Evolutionary conservation across 2,888 invertebrate species (phyloP), one percentile per base, ranked within the genome.

Genomic region (Eremobia ochroleuca): DNA sequence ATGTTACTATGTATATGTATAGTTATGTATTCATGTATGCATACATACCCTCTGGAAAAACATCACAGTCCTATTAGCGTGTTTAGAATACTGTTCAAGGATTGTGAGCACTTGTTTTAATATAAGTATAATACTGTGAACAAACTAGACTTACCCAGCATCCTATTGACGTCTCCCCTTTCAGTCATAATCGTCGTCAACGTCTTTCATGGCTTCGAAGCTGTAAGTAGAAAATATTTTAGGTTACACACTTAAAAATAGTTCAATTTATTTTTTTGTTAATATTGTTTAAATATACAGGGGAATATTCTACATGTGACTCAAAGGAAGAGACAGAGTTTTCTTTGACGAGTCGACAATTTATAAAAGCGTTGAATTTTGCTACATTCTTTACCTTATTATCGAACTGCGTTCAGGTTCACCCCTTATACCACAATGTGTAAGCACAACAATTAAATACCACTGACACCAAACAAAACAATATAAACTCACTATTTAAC

Each of bases 101-200:
- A 62, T 31, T 28, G 69, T 67, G 55, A 25, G 49, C n/a, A 61
- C 21, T 59, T 59, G 21, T 64, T 31, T 13, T 62, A 69, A 52
- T 18, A 15, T 49, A 62, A 43, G 59, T 52, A 73, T 81, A 52
- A 52, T 43, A 62, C 15, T 64, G 25, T 59, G 28, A 92, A 43
- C 92, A 78, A 92, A 92, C 92, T 88, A 93, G 55, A 95, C 96
- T 96, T 83, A 96, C 97, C 97, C 94, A 96, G 91, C 97, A 97
- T 96, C 89, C 96, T 96, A 89, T 96, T 96, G 70, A 94, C 83
- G 91, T 97, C 96, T 78, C 92, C 93, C 85, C 95, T 95, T 90
- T 97, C 97, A 96, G 95, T 96, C 96, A 96, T 97, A 82, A 85
- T 96, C 95, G 91, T 96, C 95, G 66, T 95, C 94, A 64, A 92